Base-by-base conservation (phyloP, 2,888 invertebrate genomes). In the Norana najaformis region DNA sequence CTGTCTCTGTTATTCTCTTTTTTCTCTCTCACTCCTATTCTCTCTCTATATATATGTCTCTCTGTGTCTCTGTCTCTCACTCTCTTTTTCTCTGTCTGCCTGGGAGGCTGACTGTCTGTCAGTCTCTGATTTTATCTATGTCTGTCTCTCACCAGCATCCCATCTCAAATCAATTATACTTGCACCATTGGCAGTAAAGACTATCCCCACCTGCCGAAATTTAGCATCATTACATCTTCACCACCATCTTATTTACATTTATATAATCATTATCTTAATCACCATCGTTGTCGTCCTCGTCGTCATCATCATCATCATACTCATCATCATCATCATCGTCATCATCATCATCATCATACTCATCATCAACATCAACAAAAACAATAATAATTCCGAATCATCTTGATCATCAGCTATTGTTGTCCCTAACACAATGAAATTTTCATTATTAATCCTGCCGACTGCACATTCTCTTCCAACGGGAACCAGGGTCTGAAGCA, bases 231-330 rank as follows among this genome's bases (percentile, higher is more conserved):
- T 47, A 23, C 47, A 47, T 69, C 69, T n/a, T 69, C 69, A n/a
- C n/a, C 69, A n/a, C n/a, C 69, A 69, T 69, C 30, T 69, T 53
- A 53, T 35, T 35, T 53, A 53, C n/a, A 89, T n/a, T 53, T 53
- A 16, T 53, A 53, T 35, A 34, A 89, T 35, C 89, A 53, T 69
- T 35, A 53, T 89, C 53, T 11, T 89, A 30, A 47, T 89, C 53
- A 13, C 36, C 89, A 53, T 47, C 89, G 47, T 89, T n/a, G 11
- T 89, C 34, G n/a, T 89, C 89, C 30, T n/a, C 69, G n/a, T n/a
- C n/a, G n/a, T 69, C n/a, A n/a, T n/a, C 69, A 69, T 69, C n/a
- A 69, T n/a, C 13, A n/a, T 16, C 69, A 69, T 8, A 8, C 30
- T n/a, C 69, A 69, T 6, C 23, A 23, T 11, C 47, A 47, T 47